Percentiles rank a stretch among this genome's conserved stretches.
These are phyloP conservation scores for Ormyrus rosae DNA, from an alignment of 2,888 invertebrate species.

Conservation along the genomic window DNA sequence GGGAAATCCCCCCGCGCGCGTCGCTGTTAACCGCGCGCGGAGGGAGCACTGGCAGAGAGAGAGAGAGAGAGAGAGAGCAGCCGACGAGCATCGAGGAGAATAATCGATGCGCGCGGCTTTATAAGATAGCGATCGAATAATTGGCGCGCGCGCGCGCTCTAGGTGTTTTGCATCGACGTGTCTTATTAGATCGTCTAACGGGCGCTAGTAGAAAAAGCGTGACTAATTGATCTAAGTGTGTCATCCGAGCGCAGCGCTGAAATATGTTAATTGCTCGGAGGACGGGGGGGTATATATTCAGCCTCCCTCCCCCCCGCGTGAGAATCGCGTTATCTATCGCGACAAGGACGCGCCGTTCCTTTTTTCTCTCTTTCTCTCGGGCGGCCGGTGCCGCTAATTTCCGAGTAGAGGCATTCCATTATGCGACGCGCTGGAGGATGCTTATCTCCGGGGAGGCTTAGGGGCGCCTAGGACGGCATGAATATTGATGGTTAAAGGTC, in stretches of 20 bases:
- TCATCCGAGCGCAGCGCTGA: constrained; percentile 31
- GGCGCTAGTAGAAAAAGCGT: constrained; percentile 34
- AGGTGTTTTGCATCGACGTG: constrained; percentile 46
- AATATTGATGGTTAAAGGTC: constrained; percentile 41
- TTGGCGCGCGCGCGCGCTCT: constrained; percentile 28
- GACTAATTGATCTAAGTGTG: constrained; percentile 51
- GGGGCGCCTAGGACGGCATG: background rate
- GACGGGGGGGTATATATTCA: constrained; percentile 12
- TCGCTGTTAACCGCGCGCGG: background rate
- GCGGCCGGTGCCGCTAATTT: constrained; percentile 24
- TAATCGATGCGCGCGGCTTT: constrained; percentile 34
- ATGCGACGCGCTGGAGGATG: constrained; percentile 15
- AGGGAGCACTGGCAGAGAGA: too few species aligned
- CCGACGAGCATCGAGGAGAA: background rate
- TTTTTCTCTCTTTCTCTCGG: background rate
- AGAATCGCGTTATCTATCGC: too few species aligned
- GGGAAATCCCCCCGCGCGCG: background rate
- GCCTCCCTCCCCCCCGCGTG: background rate
- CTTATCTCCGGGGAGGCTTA: background rate
- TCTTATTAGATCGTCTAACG: constrained; percentile 47
- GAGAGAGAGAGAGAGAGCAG: background rate
- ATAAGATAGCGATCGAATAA: constrained; percentile 47
- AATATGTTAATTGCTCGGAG: constrained; percentile 42
- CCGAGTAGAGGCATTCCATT: constrained; percentile 27
- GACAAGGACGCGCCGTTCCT: too few species aligned